Base-by-base conservation (phyloP, 2,888 invertebrate genomes). In the Candidula unifasciata region DNA sequence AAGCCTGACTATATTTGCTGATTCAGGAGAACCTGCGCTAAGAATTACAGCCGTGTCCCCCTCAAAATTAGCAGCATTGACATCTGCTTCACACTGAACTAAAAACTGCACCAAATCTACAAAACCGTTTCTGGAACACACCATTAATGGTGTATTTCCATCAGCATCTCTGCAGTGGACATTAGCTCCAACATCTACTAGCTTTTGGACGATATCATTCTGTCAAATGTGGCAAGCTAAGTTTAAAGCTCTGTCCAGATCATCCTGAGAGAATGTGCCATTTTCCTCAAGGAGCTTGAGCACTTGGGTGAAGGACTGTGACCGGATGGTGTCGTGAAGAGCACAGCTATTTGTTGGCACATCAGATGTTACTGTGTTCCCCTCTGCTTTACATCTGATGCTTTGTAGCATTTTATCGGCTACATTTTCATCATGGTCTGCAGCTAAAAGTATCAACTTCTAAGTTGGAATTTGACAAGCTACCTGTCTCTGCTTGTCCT, bases 91-190 rank as follows among this genome's bases (percentile, higher is more conserved):
- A 35, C 52, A 0, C 30, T 24, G n/a, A 10, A 74, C 13, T 10
- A 74, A 52, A 54, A 54, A 54, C 3, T 27, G 27, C 3, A 74
- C 74, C 5, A 74, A 52, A n/a, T 74, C 74, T 27, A 18, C 52
- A 21, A 74, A 74, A 74, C 74, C 74, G 27, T 74, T 74, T 30
- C 30, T 27, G 3, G 54, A 52, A 54, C 74, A 35, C 3, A 74
- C 54, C 74, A 74, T 18, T 37, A 71, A 71, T 2, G 71, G 37
- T 21, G 71, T 71, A n/a, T 71, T 71, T 37, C 37, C 71, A 71
- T 71, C 3, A 37, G 3, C n/a, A 27, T 52, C 52, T 35, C 30
- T 74, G 54, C 5, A 54, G 27, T 54, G 5, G 33, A 74, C 54
- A 74, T 54, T 54, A 54, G 74, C 74, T 18, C 74, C 74, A 30